These are phyloP conservation scores for Bombus picipes DNA, from an alignment of 1,140 invertebrate genomes.

Conservation along the genomic window DNA sequence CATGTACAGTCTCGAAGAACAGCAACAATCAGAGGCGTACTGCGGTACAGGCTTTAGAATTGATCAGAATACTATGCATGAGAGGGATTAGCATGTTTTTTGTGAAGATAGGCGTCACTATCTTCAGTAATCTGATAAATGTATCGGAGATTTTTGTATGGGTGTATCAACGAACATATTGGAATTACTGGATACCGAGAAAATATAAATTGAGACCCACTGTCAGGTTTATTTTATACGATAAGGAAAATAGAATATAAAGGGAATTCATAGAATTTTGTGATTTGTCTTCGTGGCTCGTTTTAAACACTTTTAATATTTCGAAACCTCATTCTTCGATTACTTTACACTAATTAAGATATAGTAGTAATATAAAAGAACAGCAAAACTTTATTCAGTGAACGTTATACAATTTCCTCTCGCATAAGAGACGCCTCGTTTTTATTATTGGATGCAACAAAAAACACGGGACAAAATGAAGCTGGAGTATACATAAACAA, in stretches of 20 bases:
- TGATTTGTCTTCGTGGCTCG: not conserved
- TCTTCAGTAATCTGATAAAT: not conserved
- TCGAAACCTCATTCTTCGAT: not conserved
- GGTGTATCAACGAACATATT: not conserved
- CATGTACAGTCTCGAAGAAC: not conserved
- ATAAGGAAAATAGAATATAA: not conserved
- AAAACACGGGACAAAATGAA: not conserved
- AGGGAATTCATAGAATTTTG: not conserved
- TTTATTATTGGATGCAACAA: not conserved
- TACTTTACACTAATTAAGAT: no score
- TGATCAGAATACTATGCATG: no score
- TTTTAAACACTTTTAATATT: not conserved
- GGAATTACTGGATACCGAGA: not conserved
- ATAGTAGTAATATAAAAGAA: not conserved
- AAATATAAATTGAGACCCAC: not conserved
- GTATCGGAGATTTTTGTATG: not conserved
- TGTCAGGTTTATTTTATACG: not conserved
- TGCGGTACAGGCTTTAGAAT: not conserved
- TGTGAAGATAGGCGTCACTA: not conserved
- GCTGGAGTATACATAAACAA: not conserved
- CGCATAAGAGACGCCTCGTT: not conserved
- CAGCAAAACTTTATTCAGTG: not conserved
- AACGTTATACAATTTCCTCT: no score
- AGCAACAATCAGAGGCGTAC: not conserved
- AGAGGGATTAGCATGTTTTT: not conserved